phyloP scores from a whole-genome alignment of 2,797 vertebrate species.

The Diplodus puntazzo region DNA sequence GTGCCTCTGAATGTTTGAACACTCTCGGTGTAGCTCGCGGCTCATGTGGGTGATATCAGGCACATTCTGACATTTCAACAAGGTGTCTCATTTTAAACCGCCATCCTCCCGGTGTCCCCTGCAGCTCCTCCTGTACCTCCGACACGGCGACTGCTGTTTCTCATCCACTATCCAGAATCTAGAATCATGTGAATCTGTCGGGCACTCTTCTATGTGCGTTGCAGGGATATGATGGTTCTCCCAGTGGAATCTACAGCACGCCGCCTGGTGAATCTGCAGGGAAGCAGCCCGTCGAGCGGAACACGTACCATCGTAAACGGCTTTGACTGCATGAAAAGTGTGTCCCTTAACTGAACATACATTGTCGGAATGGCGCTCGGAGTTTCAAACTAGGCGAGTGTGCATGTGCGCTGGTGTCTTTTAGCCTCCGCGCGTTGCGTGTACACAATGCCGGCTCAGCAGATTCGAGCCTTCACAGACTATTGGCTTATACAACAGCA shows the following conservation, averaged over 20 bases:
- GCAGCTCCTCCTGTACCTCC: slow-evolving; percentile 19
- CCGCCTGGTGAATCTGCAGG: slow-evolving; percentile 23
- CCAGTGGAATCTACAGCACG: slow-evolving; percentile 26
- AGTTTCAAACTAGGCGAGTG: slow-evolving; percentile 27
- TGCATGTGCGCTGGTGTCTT: slow-evolving; percentile 33
- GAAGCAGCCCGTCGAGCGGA: slow-evolving; percentile 29
- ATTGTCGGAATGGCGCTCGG: slow-evolving; percentile 18
- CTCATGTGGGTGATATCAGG: not conserved
- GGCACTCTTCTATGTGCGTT: slow-evolving; percentile 7
- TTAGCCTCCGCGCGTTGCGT: slow-evolving; percentile 33
- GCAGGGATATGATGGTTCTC: slow-evolving; percentile 23
- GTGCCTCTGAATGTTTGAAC: slow-evolving; percentile 21
- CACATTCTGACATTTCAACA: slow-evolving; percentile 14
- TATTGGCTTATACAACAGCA: slow-evolving; percentile 79
- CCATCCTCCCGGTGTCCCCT: slow-evolving; percentile 1
- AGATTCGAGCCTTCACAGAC: slow-evolving; percentile 78
- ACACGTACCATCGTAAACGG: slow-evolving; percentile 20
- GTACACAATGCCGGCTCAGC: slow-evolving; percentile 76
- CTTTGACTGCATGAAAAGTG: slow-evolving; percentile 25
- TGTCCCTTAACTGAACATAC: slow-evolving; percentile 25
- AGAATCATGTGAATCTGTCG: slow-evolving; percentile 5
- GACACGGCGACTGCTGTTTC: slow-evolving; percentile 1
- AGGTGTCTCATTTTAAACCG: slow-evolving; percentile 14
- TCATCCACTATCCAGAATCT: not conserved
- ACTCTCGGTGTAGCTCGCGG: not conserved